Percentiles rank a stretch among this genome's conserved stretches.
Evolutionary conservation across 1,140 invertebrate species (phyloP).

Genomic region (Nomia melanderi): DNA sequence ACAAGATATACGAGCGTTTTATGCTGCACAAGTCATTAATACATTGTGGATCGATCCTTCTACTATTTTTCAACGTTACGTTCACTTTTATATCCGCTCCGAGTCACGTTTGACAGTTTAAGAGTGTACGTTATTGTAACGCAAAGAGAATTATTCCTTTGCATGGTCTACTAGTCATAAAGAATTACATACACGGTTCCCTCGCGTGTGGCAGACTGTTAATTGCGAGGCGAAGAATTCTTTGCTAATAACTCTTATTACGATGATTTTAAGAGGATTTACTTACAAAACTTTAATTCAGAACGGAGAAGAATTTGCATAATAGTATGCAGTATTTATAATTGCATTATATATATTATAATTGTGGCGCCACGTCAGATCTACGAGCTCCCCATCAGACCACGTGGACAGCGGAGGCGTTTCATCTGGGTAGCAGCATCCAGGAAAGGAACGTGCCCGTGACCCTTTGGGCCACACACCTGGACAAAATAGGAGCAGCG

Average conservation of each 20-base stretch:
- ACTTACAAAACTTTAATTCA: too few species aligned
- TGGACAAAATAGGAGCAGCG: too few species aligned
- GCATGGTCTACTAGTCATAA: neutral
- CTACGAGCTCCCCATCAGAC: too few species aligned
- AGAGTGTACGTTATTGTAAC: neutral
- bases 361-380: too few species aligned
- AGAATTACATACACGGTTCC: constrained; percentile 1
- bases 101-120: neutral
- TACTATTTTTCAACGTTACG: constrained; percentile 19
- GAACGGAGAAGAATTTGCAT: too few species aligned
- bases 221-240: neutral
- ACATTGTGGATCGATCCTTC: constrained; percentile 32
- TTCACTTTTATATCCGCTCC: constrained; percentile 18
- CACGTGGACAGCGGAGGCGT: too few species aligned
- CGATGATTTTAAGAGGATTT: too few species aligned
- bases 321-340: too few species aligned
- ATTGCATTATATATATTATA: too few species aligned
- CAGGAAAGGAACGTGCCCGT: too few species aligned
- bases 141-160: neutral
- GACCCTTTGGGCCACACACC: too few species aligned
- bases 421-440: too few species aligned
- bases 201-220: neutral
- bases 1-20: constrained; percentile 23
- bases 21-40: constrained; percentile 16
- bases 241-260: neutral